Base-by-base conservation (phyloP, 1,140 invertebrate species). In the Phymorhynchus buccinoides region DNA sequence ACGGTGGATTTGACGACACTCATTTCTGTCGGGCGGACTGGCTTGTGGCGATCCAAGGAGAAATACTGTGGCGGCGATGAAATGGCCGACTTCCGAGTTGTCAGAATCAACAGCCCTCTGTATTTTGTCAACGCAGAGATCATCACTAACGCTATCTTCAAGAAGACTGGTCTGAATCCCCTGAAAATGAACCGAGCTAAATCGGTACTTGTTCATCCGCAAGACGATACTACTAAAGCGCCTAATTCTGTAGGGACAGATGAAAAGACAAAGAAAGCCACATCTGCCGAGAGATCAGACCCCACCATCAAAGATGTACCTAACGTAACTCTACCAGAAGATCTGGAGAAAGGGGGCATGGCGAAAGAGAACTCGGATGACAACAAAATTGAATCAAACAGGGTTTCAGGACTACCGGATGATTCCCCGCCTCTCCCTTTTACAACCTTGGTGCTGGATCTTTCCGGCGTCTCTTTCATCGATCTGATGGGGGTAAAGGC, bases 121-220 rank as follows among this genome's bases (percentile, higher is more conserved):
- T 90, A 89, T 81, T 90, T 89, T 82, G 86, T 87, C 18, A 90
- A 90, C 84, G 71, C 86, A 27, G 88, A 90, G 3, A 87, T 86
- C 52, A 87, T 88, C 48, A 86, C 88, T 22, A 83, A 85, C 42
- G 83, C 80, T 42, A 77, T 90, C 35, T 86, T 86, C 30, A 85
- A 84, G 35, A 85, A 82, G 41, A 84, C 86, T 30, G 86, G 80
- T 32, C 68, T 87, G 6, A 80, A 89, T 66, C 88, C 87, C 12
- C 71, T 87, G 30, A 37, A 77, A 52, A 52, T 87, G 0, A 87
- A 85, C 52, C 88, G 84, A 66, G 18, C 56, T 18, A 82, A 78
- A 41, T 3, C 75, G 18, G 16, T 71, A 35, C 32, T 71, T 12
- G 32, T 71, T 71, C 32, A 35, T 1, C 9, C n/a, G 32, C n/a